Evolutionary conservation across 2,113 vertebrate species (phyloP).

Genomic region (Hiodon tergisus): DNA sequence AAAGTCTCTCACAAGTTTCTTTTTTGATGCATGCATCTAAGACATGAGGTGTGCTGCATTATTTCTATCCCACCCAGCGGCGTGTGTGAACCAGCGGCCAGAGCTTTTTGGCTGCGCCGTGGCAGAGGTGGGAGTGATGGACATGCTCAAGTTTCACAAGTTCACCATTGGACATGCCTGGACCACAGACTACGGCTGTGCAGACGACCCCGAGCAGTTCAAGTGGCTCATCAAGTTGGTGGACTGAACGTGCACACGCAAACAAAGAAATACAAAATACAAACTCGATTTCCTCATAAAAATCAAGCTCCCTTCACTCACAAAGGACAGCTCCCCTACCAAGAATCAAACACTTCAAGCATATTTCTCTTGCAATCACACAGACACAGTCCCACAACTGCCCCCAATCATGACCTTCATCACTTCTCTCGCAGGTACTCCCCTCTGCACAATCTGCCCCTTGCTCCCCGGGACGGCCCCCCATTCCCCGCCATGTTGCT

Average conservation of each 20-base stretch:
- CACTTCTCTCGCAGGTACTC: slow-evolving; percentile 53
- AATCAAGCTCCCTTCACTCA: too few species aligned
- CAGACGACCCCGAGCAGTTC: slow-evolving; percentile 43
- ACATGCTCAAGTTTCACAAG: slow-evolving; percentile 55
- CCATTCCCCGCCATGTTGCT: slow-evolving; percentile 59
- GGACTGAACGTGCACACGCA: not conserved
- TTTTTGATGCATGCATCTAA: not conserved
- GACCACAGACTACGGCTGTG: slow-evolving; percentile 52
- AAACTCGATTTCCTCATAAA: too few species aligned
- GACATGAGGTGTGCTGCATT: not conserved
- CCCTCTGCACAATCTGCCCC: slow-evolving; percentile 62
- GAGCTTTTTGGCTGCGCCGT: slow-evolving; percentile 52
- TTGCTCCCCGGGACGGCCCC: slow-evolving; percentile 29
- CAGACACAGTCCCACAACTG: not conserved
- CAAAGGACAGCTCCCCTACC: too few species aligned
- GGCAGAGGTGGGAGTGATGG: slow-evolving; percentile 50
- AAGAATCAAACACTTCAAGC: not conserved
- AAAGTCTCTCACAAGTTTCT: too few species aligned
- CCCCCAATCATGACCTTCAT: not conserved
- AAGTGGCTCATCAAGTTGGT: slow-evolving; percentile 49
- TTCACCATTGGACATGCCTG: slow-evolving; percentile 55
- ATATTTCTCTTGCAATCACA: slow-evolving; percentile 13
- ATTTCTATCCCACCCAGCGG: slow-evolving; percentile 21
- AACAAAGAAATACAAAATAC: not conserved
- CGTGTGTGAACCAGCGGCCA: slow-evolving; percentile 49